Evolutionary conservation across 30 jellyfish, hydroid and myxozoan species (phyloP).

Genomic region (Aurelia sp.): DNA sequence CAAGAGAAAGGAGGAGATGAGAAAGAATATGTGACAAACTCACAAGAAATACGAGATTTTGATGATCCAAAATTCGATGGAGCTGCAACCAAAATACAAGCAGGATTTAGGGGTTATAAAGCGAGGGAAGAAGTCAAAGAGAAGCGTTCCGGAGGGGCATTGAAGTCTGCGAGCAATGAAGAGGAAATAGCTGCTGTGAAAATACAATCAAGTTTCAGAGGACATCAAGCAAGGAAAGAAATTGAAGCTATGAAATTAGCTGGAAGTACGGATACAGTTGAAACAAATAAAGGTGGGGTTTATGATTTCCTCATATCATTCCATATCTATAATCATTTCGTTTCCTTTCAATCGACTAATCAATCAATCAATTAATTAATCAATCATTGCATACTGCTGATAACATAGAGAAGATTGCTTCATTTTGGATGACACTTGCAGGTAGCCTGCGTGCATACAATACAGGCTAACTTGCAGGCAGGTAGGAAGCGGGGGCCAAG

Average conservation of each 20-base stretch:
- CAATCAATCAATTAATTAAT: no score
- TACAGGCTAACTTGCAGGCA: no score
- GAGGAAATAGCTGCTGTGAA: constrained; percentile 85
- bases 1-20: constrained; percentile 8
- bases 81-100: constrained; percentile 68
- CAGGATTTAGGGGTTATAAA: constrained; percentile 48
- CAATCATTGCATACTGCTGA: no score
- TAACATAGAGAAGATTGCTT: no score
- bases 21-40: constrained; percentile 20
- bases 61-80: constrained; percentile 46
- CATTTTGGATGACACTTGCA: no score
- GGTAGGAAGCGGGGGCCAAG: no score
- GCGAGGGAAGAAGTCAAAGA: constrained; percentile 14
- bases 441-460: no score
- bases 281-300: background rate
- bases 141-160: background rate
- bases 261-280: background rate
- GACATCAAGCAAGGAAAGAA: constrained; percentile 87
- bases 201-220: constrained; percentile 90
- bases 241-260: constrained; percentile 60
- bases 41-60: constrained; percentile 7
- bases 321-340: no score
- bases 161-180: background rate
- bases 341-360: no score
- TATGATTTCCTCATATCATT: no score